Base-by-base conservation (phyloP, 2,888 invertebrate genomes). In the Nemurella pictetii region DNA sequence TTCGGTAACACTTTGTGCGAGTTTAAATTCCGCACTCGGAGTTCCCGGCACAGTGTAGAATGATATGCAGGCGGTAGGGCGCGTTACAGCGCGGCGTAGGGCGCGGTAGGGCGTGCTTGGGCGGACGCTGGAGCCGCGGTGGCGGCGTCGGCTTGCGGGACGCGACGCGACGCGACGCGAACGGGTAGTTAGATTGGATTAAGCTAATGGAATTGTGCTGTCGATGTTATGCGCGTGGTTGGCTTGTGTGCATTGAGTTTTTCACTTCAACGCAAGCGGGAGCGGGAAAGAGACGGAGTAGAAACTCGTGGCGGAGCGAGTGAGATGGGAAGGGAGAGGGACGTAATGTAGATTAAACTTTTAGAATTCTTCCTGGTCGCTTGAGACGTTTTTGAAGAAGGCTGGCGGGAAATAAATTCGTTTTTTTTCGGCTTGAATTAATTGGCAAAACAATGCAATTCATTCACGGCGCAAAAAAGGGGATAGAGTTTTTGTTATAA, bases 151-250 rank as follows among this genome's bases (percentile, higher is more conserved):
- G 12, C n/a, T n/a, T n/a, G n/a, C n/a, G n/a, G 32, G 7, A 25
- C 35, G 83, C 36, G 30, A 29, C 20, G 27, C 32, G 30, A 25
- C 28, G 32, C 32, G 80, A n/a, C n/a, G n/a, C n/a, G n/a, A n/a
- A n/a, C n/a, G n/a, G 36, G 85, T 74, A 5, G 27, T 32, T 83
- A 25, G 35, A 75, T 77, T 26, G 85, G 80, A 85, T 85, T 85
- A 83, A 55, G 28, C 78, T 85, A 85, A 85, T 83, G 85, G 83
- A 85, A 85, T 83, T 85, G 83, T 83, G 83, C 80, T 85, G 85
- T 85, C 80, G 80, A 82, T 28, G 29, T 78, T 78, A n/a, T 55
- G 55, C 55, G 20, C 30, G 20, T 55, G 55, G 55, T 20, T 55
- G 55, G 5, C 12, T 2, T 55, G 55, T 55, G 55, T 55, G 55